Evolutionary conservation across 2,113 vertebrate genomes (phyloP).

Genomic region (Gnathonemus longibarbis): DNA sequence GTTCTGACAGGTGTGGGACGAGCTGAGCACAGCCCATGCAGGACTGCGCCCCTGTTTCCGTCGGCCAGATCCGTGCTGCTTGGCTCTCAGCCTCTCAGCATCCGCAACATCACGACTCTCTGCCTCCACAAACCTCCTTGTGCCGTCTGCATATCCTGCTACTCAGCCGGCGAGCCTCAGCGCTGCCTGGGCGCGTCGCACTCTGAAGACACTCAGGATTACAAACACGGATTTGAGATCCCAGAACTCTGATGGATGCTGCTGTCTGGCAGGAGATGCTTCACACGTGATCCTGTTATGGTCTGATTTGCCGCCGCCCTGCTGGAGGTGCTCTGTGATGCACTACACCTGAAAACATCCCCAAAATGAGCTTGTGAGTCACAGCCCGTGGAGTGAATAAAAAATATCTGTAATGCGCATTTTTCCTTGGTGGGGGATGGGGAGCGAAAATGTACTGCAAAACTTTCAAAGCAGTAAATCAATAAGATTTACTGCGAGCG

Average conservation of each 20-base stretch:
- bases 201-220: background rate
- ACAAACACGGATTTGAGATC: background rate
- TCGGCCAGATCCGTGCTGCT: background rate
- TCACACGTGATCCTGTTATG: background rate
- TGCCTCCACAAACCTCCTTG: background rate
- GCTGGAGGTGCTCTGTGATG: background rate
- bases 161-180: background rate
- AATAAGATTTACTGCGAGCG: background rate
- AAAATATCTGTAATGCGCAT: background rate
- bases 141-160: background rate
- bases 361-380: background rate
- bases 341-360: background rate
- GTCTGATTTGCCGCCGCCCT: background rate
- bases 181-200: background rate
- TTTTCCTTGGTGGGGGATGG: background rate
- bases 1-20: background rate
- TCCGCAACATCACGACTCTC: background rate
- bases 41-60: background rate
- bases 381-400: background rate
- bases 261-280: background rate
- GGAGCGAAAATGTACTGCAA: background rate
- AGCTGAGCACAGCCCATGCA: background rate
- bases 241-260: background rate
- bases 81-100: background rate
- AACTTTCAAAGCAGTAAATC: conserved; percentile 4